Evolutionary conservation across 2,888 invertebrate species (phyloP), one percentile per base, ranked within the genome.

Genomic region (Ormyrus thymus): DNA sequence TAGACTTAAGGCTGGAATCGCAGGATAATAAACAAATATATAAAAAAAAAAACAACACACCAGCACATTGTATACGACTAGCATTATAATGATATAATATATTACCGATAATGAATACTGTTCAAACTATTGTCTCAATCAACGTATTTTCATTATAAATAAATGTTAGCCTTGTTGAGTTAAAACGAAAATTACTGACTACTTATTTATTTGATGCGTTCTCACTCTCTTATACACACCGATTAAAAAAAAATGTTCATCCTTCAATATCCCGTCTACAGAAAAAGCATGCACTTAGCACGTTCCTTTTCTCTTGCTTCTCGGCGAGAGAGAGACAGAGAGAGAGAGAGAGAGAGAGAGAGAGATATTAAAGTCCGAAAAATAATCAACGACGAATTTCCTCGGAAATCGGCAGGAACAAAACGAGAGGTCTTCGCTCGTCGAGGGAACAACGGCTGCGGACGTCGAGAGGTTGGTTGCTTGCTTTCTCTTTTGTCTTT

Each of bases 111-210:
- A 89, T 86, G 86, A 81, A 89, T 89, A 90, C 86, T 90, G 90
- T 90, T 90, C 87, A 89, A 90, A 89, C 88, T 88, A 90, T 89
- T 90, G 89, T 90, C 90, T 89, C 89, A 89, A 89, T 90, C 88
- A 89, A 89, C 90, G 90, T 90, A 90, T 90, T 90, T 90, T 90
- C 89, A 90, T 89, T 90, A 89, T 90, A 87, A 90, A 90, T 90
- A 90, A 90, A 90, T 90, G 90, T 90, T 90, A 90, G 90, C 88
- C 87, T 89, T 90, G 90, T 90, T 90, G 90, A 90, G 88, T 90
- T 90, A 89, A 89, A 90, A 86, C 81, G 84, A 83, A 83, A 78
- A 76, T 78, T 48, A 76, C 62, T 82, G 76, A 68, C 62, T 83
- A 81, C 77, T 82, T 83, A 80, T 85, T 84, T 84, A 82, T 83